Evolutionary conservation across 2,113 vertebrate genomes (phyloP), one percentile per base, ranked within the genome.

Genomic region (Aviceda subcristata): DNA sequence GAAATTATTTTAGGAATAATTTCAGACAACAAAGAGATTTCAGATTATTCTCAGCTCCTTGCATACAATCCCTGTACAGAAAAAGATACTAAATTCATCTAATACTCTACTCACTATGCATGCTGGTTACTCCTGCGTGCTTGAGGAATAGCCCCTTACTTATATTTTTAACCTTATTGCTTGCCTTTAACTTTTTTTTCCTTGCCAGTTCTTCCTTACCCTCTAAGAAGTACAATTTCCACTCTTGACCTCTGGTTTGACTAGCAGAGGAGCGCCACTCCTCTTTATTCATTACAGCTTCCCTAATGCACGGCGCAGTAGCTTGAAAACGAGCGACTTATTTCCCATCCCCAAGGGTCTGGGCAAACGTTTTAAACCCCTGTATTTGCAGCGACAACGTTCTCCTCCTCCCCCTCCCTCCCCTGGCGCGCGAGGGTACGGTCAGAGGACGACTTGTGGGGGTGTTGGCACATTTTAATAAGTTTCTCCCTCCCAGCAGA

Each of bases 361-460:
- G 13, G 60, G 69, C 7, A 48, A 80, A 72, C 7, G 39, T 45
- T 45, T 78, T 62, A 45, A 82, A 71, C 2, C 69, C 27, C 62
- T 3, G 3, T 7, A 9, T 69, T n/a, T 43, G 34, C 74, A 79
- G 36, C 0, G 2, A 20, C 48, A 38, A 9, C 3, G 43, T 24
- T 36, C 39, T 41, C 79, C 57, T 89, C 57, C 48, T 83, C 19
- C 48, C 80, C 19, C 50, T 78, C n/a, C 81, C 43, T 78, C 16
- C 90, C 51, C 45, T 0, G 0, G 22, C 0, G 0, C 10, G 36
- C 0, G 0, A 68, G 32, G 34, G 46, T 67, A 82, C 0, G 0
- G 62, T 32, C 82, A 67, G 69, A 63, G 1, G 3, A 62, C 56
- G 86, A 71, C 68, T 56, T 29, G 30, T 10, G 75, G 91, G 62